A percentile compares a stretch with the other conserved stretches of the same genome.
Evolutionary conservation across 1,140 invertebrate species (phyloP).

Genomic region (Cherax destructor): DNA sequence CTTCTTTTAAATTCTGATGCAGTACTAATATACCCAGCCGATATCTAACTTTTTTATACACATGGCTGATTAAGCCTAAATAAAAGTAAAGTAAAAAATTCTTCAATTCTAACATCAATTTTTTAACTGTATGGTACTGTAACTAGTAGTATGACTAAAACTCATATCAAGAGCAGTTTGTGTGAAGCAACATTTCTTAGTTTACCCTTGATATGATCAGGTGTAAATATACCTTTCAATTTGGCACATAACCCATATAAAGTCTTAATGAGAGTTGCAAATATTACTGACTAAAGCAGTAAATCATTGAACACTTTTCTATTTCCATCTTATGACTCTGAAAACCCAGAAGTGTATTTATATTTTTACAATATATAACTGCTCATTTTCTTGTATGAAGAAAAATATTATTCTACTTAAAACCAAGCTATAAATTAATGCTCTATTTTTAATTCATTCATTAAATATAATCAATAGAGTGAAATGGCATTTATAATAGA

Average conservation of each 20-base stretch:
- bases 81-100: too few relatives aligned
- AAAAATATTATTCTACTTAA: too few relatives aligned
- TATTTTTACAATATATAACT: neutral
- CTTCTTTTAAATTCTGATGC: neutral
- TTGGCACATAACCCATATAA: neutral
- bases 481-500: too few relatives aligned
- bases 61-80: too few relatives aligned
- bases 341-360: neutral
- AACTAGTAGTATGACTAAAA: too few relatives aligned
- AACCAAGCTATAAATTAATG: too few relatives aligned
- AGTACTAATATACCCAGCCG: neutral
- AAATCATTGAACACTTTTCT: neutral
- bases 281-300: constrained; percentile 2
- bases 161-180: too few relatives aligned
- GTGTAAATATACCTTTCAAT: neutral
- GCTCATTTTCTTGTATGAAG: neutral
- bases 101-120: too few relatives aligned
- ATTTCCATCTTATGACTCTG: neutral
- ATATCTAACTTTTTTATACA: neutral
- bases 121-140: too few relatives aligned
- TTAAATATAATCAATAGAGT: too few relatives aligned
- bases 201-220: neutral
- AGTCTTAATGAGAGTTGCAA: neutral
- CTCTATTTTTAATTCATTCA: too few relatives aligned
- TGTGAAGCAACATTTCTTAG: too few relatives aligned